Conservation (phyloP, 1,140 invertebrate species). For the Drosophila serrata region DNA sequence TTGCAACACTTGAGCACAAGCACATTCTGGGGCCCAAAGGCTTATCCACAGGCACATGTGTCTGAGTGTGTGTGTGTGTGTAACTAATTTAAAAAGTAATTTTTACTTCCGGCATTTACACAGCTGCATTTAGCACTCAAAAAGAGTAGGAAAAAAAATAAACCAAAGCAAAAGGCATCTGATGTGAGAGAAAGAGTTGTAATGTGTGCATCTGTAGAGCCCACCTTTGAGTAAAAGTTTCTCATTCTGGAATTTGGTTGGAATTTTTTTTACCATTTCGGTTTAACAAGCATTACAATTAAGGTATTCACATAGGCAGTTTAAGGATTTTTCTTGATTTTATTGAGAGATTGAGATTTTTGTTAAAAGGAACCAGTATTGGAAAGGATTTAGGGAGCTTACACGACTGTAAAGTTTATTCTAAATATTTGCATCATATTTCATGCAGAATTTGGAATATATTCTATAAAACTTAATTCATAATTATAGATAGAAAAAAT, state of each 20-base stretch:
- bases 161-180: neutral
- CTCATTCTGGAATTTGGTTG: neutral
- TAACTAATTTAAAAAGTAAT: constrained; percentile 83
- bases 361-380: neutral
- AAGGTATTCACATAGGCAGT: neutral
- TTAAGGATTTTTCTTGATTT: neutral
- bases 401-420: too few relatives aligned
- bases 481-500: too few relatives aligned
- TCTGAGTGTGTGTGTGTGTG: constrained; percentile 23
- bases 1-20: constrained; percentile 65
- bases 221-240: constrained; percentile 10
- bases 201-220: neutral
- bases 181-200: constrained; percentile 4
- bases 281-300: neutral
- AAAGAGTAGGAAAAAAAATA: neutral
- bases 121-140: constrained; percentile 65
- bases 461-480: too few relatives aligned
- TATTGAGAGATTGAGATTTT: neutral
- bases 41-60: constrained; percentile 18
- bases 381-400: neutral
- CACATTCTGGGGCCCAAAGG: constrained; percentile 60
- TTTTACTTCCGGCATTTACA: constrained; percentile 81
- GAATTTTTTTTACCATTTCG: constrained; percentile 1
- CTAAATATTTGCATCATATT: too few relatives aligned
- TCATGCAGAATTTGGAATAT: too few relatives aligned